Percentiles rank a stretch among this genome's conserved stretches.
These are phyloP conservation scores for Notiomystis cincta DNA, from an alignment of 2,113 vertebrate genomes.

Conservation along the genomic window DNA sequence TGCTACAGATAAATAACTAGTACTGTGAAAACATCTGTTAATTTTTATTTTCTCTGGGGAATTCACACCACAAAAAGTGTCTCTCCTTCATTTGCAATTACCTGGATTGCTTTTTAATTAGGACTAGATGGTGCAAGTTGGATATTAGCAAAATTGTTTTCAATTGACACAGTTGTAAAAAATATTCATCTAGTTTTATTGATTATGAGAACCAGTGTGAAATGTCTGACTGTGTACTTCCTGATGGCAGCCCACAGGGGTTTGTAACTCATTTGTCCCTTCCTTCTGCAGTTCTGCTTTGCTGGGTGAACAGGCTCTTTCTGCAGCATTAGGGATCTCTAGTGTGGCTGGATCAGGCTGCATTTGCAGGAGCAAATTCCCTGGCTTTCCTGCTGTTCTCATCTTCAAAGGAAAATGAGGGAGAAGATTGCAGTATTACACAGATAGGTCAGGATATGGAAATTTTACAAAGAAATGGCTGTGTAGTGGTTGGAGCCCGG, in stretches of 20 bases:
- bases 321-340: background rate
- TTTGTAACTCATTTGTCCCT: background rate
- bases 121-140: background rate
- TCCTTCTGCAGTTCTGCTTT: background rate
- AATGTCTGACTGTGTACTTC: background rate
- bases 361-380: background rate
- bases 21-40: conserved; percentile 10
- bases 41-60: background rate
- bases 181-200: background rate
- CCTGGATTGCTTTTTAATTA: background rate
- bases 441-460: background rate
- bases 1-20: background rate
- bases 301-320: background rate
- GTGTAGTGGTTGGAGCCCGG: background rate
- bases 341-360: background rate
- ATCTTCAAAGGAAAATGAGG: background rate
- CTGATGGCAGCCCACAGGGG: background rate
- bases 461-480: background rate
- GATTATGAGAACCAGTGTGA: background rate
- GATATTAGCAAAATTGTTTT: background rate
- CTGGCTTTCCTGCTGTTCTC: background rate
- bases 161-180: background rate
- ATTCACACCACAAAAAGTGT: background rate
- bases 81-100: background rate
- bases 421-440: background rate